Evolutionary conservation across 2,113 vertebrate genomes (phyloP).

Genomic region (Austrofundulus limnaeus): DNA sequence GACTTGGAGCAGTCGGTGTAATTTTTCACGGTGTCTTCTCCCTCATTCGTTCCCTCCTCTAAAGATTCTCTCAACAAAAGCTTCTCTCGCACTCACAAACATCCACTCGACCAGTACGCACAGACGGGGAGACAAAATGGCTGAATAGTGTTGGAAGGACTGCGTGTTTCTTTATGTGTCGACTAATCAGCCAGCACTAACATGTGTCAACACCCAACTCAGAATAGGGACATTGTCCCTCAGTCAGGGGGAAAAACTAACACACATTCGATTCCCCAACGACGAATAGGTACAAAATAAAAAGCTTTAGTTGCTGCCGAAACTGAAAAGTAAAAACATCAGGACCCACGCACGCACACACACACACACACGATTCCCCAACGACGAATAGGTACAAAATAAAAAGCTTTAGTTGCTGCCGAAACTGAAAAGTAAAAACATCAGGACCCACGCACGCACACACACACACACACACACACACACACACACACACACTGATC

Average conservation of each 20-base stretch:
- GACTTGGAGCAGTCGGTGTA: slow-evolving; percentile 45
- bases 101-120: slow-evolving; percentile 60
- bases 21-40: slow-evolving; percentile 73
- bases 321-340: slow-evolving; percentile 13
- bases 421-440: slow-evolving; percentile 9
- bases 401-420: slow-evolving; percentile 4
- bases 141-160: slow-evolving; percentile 75
- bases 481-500: too few relatives aligned
- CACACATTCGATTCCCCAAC: slow-evolving; percentile 45
- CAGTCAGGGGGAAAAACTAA: slow-evolving; percentile 65
- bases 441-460: neutral
- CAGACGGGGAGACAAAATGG: slow-evolving; percentile 76
- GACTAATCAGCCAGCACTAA: slow-evolving; percentile 76
- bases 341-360: neutral
- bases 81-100: slow-evolving; percentile 47
- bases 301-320: slow-evolving; percentile 1
- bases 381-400: slow-evolving; percentile 42
- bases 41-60: slow-evolving; percentile 39
- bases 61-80: slow-evolving; percentile 76
- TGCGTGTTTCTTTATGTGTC: slow-evolving; percentile 65
- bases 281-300: slow-evolving; percentile 37
- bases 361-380: slow-evolving; percentile 49
- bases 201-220: slow-evolving; percentile 75
- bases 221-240: slow-evolving; percentile 58
- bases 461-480: slow-evolving; percentile 56